Evolutionary conservation across 2,113 vertebrate genomes (phyloP).

Genomic region (Mixornis gularis): DNA sequence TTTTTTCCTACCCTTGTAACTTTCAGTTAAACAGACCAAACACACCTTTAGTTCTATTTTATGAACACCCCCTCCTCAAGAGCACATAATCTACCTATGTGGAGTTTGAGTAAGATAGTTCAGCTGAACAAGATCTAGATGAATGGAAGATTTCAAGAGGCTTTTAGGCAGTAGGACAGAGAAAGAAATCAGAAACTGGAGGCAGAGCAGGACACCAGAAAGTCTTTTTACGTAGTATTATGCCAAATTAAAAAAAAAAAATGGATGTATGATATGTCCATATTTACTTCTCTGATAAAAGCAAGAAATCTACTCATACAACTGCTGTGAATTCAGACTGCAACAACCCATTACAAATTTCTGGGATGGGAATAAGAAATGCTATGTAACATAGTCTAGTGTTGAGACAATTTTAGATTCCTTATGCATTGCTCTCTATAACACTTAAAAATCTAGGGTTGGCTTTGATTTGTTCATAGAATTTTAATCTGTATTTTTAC

Average conservation of each 20-base stretch:
- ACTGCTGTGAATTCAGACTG: not conserved
- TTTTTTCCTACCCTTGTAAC: not conserved
- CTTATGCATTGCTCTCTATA: not conserved
- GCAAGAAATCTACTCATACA: not conserved
- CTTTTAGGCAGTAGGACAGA: not conserved
- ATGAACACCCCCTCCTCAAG: not conserved
- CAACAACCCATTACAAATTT: not conserved
- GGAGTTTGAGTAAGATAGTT: not conserved
- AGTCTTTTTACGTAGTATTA: not conserved
- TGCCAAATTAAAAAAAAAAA: not conserved
- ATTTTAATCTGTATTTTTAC: not conserved
- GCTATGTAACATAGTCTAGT: not conserved
- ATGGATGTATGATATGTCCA: not conserved
- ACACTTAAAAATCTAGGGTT: not conserved
- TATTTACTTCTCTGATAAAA: not conserved
- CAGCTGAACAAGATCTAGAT: not conserved
- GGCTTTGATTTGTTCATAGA: not conserved
- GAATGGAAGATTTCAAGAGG: not conserved
- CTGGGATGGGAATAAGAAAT: not conserved
- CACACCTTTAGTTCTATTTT: not conserved
- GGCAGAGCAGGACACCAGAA: not conserved
- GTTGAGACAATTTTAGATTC: not conserved
- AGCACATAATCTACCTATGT: not conserved
- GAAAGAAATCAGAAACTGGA: not conserved
- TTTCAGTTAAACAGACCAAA: not conserved